phyloP scores from a whole-genome alignment of 2,113 vertebrate genomes.

The Desmodus rotundus region DNA sequence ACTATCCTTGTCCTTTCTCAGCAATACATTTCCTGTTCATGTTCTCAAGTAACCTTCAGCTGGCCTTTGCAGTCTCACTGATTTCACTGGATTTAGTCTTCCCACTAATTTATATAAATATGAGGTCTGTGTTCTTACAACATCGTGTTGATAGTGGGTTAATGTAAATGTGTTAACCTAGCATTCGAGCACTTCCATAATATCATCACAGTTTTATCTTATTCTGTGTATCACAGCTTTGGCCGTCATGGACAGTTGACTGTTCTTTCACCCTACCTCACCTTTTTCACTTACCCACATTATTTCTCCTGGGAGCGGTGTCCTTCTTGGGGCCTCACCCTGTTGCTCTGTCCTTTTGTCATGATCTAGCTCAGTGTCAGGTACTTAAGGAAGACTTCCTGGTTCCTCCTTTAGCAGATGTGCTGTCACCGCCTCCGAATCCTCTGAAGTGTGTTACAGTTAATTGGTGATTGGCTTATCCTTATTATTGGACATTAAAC shows the following conservation, averaged over 20 bases:
- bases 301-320: background rate
- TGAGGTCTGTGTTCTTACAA: background rate
- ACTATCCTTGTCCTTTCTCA: background rate
- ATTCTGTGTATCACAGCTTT: background rate
- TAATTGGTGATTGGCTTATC: background rate
- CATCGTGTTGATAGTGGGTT: background rate
- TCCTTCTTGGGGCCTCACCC: background rate
- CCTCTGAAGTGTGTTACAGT: accelerated
- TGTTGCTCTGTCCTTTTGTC: background rate
- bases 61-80: background rate
- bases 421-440: background rate
- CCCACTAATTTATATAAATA: background rate
- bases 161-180: background rate
- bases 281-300: background rate
- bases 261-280: background rate
- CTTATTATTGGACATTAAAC: background rate
- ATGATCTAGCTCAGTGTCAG: background rate
- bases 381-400: background rate
- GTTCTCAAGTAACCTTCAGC: background rate
- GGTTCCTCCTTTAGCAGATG: background rate
- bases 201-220: background rate
- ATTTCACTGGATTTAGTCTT: background rate
- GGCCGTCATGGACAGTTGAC: background rate
- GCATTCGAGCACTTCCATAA: background rate
- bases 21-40: background rate